These are phyloP conservation scores for Leptosomus discolor DNA, from an alignment of 2,113 vertebrate genomes.

Conservation along the genomic window DNA sequence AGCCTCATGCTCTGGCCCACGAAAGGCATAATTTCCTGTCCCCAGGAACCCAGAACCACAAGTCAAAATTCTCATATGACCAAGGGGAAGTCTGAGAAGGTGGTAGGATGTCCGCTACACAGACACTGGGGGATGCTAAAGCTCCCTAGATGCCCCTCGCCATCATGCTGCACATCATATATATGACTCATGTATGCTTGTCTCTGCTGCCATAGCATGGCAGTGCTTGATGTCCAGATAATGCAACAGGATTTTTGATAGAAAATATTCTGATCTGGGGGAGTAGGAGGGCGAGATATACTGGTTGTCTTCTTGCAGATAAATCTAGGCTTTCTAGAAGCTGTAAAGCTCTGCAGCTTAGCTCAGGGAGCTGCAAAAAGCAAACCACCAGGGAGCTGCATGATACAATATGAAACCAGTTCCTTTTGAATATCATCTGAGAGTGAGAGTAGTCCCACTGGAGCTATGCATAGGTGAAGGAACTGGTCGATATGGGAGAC, in stretches of 20 bases:
- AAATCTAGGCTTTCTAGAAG: conserved; percentile 4
- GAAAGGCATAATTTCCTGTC: not conserved
- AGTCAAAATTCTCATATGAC: not conserved
- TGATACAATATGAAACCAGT: not conserved
- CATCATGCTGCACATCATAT: not conserved
- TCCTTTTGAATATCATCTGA: not conserved
- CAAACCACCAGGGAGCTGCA: not conserved
- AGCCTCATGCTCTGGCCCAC: not conserved
- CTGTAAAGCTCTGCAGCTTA: not conserved
- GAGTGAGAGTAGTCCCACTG: not conserved
- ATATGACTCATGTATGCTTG: fast-evolving
- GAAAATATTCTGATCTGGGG: not conserved
- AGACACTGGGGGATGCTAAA: not conserved
- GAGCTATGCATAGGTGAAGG: not conserved
- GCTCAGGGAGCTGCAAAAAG: not conserved
- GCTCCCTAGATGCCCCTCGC: not conserved
- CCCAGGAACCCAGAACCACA: not conserved
- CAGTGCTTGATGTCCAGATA: not conserved
- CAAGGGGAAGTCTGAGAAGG: not conserved
- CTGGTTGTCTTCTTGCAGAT: not conserved
- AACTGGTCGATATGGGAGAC: fast-evolving
- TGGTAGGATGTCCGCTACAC: not conserved
- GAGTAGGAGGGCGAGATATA: not conserved
- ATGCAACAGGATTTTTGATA: not conserved
- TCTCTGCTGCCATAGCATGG: not conserved